A percentile compares a stretch with the other conserved stretches of the same genome.
These are phyloP conservation scores for Caenorhabditis wallacei DNA, from an alignment of 2,888 invertebrate species.

Conservation along the genomic window DNA sequence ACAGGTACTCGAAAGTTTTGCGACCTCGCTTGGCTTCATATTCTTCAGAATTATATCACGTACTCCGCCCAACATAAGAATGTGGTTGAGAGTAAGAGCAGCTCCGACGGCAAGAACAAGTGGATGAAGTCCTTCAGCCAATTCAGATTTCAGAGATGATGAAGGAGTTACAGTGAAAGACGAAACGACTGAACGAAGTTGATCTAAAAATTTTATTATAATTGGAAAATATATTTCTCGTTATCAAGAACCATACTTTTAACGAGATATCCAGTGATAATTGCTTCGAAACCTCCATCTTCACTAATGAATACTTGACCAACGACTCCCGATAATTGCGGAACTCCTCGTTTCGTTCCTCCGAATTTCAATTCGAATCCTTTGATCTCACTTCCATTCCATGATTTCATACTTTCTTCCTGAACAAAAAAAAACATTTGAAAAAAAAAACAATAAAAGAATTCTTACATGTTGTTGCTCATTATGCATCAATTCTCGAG, in stretches of 20 bases:
- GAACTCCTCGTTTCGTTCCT: conserved; percentile 36
- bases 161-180: conserved; percentile 43
- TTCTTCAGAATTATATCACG: conserved; percentile 33
- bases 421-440: background rate
- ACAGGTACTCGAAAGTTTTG: conserved; percentile 7
- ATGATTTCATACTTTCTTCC: conserved; percentile 47
- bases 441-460: too few species aligned
- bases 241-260: conserved; percentile 25
- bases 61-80: conserved; percentile 35
- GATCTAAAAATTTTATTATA: conserved; percentile 28
- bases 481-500: conserved; percentile 39
- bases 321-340: conserved; percentile 43
- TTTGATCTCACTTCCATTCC: conserved; percentile 54
- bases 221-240: background rate
- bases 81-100: conserved; percentile 35
- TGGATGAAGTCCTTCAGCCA: conserved; percentile 22
- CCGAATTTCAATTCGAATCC: conserved; percentile 61
- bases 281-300: conserved; percentile 61
- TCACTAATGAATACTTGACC: conserved; percentile 58
- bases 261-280: conserved; percentile 46
- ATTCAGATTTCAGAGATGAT: conserved; percentile 16
- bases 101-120: conserved; percentile 32
- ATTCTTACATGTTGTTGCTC: conserved; percentile 48
- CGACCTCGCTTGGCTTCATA: conserved; percentile 14
- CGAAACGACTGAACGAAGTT: conserved; percentile 43